Conservation (phyloP, 2,888 invertebrate genomes). For the Hydrotaea cyrtoneurina region DNA sequence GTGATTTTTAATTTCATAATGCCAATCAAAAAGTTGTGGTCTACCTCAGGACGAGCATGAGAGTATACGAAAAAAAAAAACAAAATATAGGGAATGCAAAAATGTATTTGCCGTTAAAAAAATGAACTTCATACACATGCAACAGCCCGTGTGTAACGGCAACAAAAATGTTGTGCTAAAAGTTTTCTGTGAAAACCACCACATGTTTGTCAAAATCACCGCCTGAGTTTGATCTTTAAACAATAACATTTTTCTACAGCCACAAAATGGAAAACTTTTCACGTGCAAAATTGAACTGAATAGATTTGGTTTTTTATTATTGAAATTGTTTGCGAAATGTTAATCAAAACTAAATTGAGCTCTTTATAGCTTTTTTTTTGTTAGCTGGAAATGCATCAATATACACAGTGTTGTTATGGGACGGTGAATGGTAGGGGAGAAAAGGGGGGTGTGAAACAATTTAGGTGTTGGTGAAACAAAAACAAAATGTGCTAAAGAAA, state of each 20-base stretch:
- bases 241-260: neutral
- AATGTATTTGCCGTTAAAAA: neutral
- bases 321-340: neutral
- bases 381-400: too few relatives aligned
- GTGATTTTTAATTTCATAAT: constrained; percentile 55
- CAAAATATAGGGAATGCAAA: neutral
- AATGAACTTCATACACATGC: neutral
- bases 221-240: neutral
- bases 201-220: constrained; percentile 11
- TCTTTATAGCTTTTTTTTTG: neutral
- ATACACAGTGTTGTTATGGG: too few relatives aligned
- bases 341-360: neutral
- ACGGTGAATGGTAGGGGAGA: too few relatives aligned
- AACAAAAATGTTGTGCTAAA: neutral
- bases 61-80: neutral
- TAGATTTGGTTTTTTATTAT: neutral
- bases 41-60: neutral
- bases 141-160: neutral
- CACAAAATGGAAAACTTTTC: neutral
- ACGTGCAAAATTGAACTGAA: neutral
- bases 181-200: neutral
- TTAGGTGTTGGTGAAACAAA: too few relatives aligned
- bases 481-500: too few relatives aligned
- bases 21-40: constrained; percentile 58
- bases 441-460: too few relatives aligned